Percentiles rank a stretch among this genome's conserved stretches.
Evolutionary conservation across 2,888 invertebrate genomes (phyloP).

Genomic region (Cenopis cana): DNA sequence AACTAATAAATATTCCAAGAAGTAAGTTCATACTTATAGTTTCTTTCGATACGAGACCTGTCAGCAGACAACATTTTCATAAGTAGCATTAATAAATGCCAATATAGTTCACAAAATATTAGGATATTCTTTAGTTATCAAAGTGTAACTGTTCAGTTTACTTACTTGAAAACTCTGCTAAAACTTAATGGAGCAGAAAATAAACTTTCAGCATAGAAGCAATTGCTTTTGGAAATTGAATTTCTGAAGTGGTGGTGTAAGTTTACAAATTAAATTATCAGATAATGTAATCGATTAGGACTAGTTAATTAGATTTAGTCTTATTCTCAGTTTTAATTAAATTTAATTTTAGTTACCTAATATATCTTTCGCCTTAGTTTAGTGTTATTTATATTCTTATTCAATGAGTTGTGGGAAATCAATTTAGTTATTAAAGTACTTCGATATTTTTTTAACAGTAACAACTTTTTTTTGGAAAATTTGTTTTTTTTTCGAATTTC

Average conservation of each 20-base stretch:
- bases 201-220: not conserved
- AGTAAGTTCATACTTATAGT: not conserved
- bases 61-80: not conserved
- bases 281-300: too few species aligned
- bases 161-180: slow-evolving; percentile 13
- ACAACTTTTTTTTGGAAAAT: too few species aligned
- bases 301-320: too few species aligned
- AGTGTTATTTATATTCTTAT: too few species aligned
- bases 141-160: not conserved
- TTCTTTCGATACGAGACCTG: not conserved
- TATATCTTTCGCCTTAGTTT: too few species aligned
- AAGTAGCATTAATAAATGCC: not conserved
- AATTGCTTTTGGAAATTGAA: not conserved
- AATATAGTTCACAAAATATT: not conserved
- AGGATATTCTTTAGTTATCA: not conserved
- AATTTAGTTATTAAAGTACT: too few species aligned
- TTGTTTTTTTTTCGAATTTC: too few species aligned
- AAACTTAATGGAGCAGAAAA: slow-evolving; percentile 21
- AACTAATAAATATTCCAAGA: not conserved
- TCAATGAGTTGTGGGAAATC: too few species aligned
- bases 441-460: too few species aligned
- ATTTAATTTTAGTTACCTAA: too few species aligned
- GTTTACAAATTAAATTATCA: not conserved
- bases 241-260: not conserved
- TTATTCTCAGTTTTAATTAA: too few species aligned